phyloP scores from a whole-genome alignment of 1,140 invertebrate genomes.

The Phortica variegata region DNA sequence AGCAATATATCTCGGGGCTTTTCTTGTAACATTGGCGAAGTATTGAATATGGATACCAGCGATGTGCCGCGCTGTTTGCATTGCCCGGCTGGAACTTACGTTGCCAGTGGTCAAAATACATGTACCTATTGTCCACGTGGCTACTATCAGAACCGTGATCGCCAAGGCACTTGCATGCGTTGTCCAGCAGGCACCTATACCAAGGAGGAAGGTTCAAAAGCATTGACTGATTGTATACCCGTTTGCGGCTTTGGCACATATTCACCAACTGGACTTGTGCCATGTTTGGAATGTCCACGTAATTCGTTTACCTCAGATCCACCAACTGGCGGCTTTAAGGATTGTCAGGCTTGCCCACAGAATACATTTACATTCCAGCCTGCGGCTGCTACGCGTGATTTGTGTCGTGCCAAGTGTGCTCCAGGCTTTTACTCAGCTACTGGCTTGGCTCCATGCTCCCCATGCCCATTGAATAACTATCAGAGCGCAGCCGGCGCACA shows the following conservation, averaged over 20 bases:
- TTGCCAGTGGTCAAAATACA: slow-evolving; percentile 79
- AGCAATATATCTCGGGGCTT: slow-evolving; percentile 87
- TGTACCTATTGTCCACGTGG: slow-evolving; percentile 89
- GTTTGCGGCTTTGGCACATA: slow-evolving; percentile 96
- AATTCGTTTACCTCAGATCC: slow-evolving; percentile 89
- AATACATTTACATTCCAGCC: slow-evolving; percentile 91
- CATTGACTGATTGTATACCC: slow-evolving; percentile 79
- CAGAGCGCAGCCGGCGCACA: slow-evolving; percentile 81
- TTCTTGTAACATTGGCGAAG: slow-evolving; percentile 89
- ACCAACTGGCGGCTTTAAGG: slow-evolving; percentile 87
- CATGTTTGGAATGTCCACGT: slow-evolving; percentile 91
- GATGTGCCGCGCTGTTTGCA: slow-evolving; percentile 91
- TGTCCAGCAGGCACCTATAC: slow-evolving; percentile 94
- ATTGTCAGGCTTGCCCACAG: slow-evolving; percentile 89
- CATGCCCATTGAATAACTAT: slow-evolving; percentile 91
- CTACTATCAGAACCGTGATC: slow-evolving; percentile 88
- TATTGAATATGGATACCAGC: slow-evolving; percentile 86
- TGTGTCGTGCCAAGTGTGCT: slow-evolving; percentile 88
- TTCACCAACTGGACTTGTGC: slow-evolving; percentile 90
- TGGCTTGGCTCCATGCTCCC: slow-evolving; percentile 90
- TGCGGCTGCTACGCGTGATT: slow-evolving; percentile 77
- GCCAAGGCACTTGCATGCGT: slow-evolving; percentile 81
- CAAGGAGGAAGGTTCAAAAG: slow-evolving; percentile 84
- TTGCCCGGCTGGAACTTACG: slow-evolving; percentile 93
- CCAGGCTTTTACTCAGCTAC: slow-evolving; percentile 90